Evolutionary conservation across 92 coral and sea anemone species (phyloP), one percentile per base, ranked within the genome.

Genomic region (Anthopleura xanthogrammica): DNA sequence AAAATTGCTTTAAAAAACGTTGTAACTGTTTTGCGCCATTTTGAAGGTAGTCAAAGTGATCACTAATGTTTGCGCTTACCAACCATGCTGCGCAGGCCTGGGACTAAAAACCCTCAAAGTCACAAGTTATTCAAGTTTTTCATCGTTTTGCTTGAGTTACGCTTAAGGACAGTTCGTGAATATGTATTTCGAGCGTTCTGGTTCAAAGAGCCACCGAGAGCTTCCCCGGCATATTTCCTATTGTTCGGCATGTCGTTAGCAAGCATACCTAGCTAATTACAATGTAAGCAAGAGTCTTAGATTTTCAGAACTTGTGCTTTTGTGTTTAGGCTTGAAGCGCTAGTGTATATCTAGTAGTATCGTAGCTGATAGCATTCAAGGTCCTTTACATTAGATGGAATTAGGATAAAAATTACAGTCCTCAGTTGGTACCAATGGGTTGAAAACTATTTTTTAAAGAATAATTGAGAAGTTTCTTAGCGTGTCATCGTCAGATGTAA

Each of bases 151-250:
- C 16, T 57, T 73, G 72, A 75, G 78, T 39, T 75, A 80, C 75
- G 68, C 58, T 65, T 40, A 56, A 12, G 23, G 52, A 68, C 84
- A 70, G 39, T 50, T 48, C n/a, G 54, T 81, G 84, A 81, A 81
- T 81, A 81, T 60, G 62, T 81, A 70, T 68, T 81, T 81, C 50
- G 77, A 52, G 71, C 42, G 84, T 85, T 85, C 65, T 78, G 88
- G 78, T 79, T 79, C 52, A 72, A 19, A 60, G 83, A 13, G 7
- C 42, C 42, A 20, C 73, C 57, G 73, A 85, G 88, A 79, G 83
- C 83, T 85, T 85, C 77, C 78, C 88, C 88, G 24, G 78, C 88
- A 85, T 85, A 85, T 13, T 85, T 85, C 13, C 72, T 79, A 78
- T 85, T 85, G 88, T 85, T 77, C 62, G 41, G 14, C 60, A 4